Conservation (phyloP, 2,888 invertebrate genomes). For the Torymus texanus region DNA sequence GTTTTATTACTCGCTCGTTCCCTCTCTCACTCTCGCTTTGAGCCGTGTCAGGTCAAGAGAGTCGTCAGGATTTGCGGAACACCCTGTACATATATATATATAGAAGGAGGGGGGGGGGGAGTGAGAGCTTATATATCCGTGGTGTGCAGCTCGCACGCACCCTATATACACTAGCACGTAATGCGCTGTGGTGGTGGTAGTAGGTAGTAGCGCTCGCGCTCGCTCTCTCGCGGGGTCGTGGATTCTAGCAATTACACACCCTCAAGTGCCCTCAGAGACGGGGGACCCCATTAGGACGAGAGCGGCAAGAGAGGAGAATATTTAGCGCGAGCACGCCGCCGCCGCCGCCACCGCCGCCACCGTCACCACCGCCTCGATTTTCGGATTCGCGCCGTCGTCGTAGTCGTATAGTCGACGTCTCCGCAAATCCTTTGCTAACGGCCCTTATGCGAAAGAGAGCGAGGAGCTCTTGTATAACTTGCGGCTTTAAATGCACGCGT, state of each 20-base stretch:
- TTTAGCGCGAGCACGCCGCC: constrained; percentile 64
- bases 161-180: constrained; percentile 62
- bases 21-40: no score
- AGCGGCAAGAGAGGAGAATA: constrained; percentile 64
- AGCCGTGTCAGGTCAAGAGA: constrained; percentile 34
- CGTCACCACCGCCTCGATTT: constrained; percentile 60
- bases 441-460: not conserved
- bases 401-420: no score
- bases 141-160: constrained; percentile 60
- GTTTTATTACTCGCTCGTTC: no score
- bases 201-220: no score
- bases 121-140: constrained; percentile 53
- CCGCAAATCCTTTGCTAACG: constrained; percentile 33
- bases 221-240: constrained; percentile 67
- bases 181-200: constrained; percentile 67
- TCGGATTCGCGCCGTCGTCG: constrained; percentile 64
- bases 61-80: constrained; percentile 55
- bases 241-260: constrained; percentile 75
- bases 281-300: constrained; percentile 73
- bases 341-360: constrained; percentile 39
- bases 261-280: constrained; percentile 73
- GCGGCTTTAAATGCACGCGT: not conserved
- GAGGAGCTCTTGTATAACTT: not conserved
- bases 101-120: not conserved
- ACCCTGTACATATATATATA: constrained; percentile 63